Evolutionary conservation across 2,113 vertebrate species (phyloP).

Genomic region (Perca schrenkii): DNA sequence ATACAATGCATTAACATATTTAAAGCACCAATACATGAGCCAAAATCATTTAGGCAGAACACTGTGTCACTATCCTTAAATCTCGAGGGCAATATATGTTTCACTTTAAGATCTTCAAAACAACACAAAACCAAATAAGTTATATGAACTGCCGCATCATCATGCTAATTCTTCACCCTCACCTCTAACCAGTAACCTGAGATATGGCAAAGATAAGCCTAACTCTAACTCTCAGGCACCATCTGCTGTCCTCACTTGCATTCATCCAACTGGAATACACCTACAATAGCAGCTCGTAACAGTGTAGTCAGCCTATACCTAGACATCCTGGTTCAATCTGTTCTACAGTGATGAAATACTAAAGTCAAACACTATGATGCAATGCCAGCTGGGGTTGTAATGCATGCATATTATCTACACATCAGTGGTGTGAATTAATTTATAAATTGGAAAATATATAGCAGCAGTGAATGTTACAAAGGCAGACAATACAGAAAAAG

Average conservation of each 20-base stretch:
- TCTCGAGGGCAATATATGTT: neutral
- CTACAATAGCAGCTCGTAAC: slow-evolving; percentile 15
- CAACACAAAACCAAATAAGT: slow-evolving; percentile 12
- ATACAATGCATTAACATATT: slow-evolving; percentile 22
- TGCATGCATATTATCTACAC: slow-evolving; percentile 13
- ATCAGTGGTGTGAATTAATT: neutral
- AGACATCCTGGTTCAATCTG: slow-evolving; percentile 7
- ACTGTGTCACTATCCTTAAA: neutral
- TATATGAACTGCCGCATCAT: slow-evolving; percentile 6
- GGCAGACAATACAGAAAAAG: neutral
- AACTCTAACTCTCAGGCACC: slow-evolving; percentile 61
- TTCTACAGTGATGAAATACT: slow-evolving; percentile 26
- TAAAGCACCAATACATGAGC: slow-evolving; percentile 9
- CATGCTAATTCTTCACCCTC: slow-evolving; percentile 25
- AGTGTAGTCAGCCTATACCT: slow-evolving; percentile 4
- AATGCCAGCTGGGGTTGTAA: slow-evolving; percentile 19
- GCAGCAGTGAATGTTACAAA: neutral
- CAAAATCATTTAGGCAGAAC: slow-evolving; percentile 17
- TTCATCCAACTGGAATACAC: slow-evolving; percentile 43
- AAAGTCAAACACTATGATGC: slow-evolving; percentile 4
- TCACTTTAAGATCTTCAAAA: neutral
- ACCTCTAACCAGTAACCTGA: slow-evolving; percentile 49
- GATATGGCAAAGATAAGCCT: slow-evolving; percentile 29
- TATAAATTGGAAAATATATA: neutral
- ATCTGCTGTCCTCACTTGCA: slow-evolving; percentile 50